phyloP scores from a whole-genome alignment of 1,140 invertebrate genomes.

The Drosophila santomea region DNA sequence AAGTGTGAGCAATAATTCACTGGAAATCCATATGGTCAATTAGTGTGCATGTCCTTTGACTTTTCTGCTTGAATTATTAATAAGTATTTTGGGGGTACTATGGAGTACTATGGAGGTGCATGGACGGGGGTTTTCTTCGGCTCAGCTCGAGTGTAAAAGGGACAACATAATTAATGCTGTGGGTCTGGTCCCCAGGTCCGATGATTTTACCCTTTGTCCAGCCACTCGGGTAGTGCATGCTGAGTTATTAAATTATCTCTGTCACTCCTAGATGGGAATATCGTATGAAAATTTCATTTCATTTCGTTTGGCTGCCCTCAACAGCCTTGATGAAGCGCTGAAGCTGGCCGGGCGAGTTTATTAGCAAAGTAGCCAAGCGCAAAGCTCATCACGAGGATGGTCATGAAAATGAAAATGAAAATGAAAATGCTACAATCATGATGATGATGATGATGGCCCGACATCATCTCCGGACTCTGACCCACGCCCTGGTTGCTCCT shows the following conservation, averaged over 20 bases:
- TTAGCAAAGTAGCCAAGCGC: slow-evolving; percentile 82
- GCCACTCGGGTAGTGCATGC: slow-evolving; percentile 57
- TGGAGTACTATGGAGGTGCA: not conserved
- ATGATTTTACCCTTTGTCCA: slow-evolving; percentile 7
- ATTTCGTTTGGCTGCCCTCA: slow-evolving; percentile 75
- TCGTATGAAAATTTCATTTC: slow-evolving; percentile 83
- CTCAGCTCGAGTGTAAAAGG: slow-evolving; percentile 68
- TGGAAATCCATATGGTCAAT: slow-evolving; percentile 80
- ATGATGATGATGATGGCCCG: slow-evolving; percentile 29
- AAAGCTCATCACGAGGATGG: slow-evolving; percentile 58
- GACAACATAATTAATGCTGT: slow-evolving; percentile 79
- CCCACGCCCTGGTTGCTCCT: slow-evolving; percentile 41
- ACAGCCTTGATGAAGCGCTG: slow-evolving; percentile 62
- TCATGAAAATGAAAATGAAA: slow-evolving; percentile 47
- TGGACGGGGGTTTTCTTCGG: not conserved
- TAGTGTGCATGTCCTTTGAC: slow-evolving; percentile 73
- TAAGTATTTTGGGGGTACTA: slow-evolving; percentile 48
- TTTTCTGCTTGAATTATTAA: slow-evolving; percentile 81
- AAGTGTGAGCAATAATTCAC: slow-evolving; percentile 52
- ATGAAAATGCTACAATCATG: slow-evolving; percentile 14
- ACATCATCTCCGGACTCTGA: slow-evolving; percentile 36
- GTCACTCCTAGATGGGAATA: slow-evolving; percentile 79
- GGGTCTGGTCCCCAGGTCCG: slow-evolving; percentile 16
- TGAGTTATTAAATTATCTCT: slow-evolving; percentile 81
- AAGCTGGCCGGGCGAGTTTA: slow-evolving; percentile 59